Percentiles rank a stretch among this genome's conserved stretches.
Evolutionary conservation across 2,888 invertebrate species (phyloP).

Genomic region (Neocrepidodera transversa): DNA sequence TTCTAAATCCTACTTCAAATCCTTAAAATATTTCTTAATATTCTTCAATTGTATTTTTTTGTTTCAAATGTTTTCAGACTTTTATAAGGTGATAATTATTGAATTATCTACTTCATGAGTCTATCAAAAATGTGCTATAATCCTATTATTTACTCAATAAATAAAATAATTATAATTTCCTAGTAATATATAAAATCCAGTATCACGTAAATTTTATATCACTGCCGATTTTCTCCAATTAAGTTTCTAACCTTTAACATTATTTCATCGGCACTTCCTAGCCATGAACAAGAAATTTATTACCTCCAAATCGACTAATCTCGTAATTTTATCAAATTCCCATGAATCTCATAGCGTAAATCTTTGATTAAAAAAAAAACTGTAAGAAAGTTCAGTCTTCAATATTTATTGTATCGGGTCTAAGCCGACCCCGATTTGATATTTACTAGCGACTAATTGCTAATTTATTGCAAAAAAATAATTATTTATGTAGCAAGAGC

Average conservation of each 20-base stretch:
- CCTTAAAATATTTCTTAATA: no score
- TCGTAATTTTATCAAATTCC: conserved; percentile 32
- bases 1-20: no score
- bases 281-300: conserved; percentile 20
- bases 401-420: conserved; percentile 22
- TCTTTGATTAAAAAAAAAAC: conserved; percentile 25
- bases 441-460: conserved; percentile 27
- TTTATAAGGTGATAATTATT: no score
- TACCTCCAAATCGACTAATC: conserved; percentile 30
- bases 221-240: not conserved
- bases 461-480: conserved; percentile 2
- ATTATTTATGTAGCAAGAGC: no score
- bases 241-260: not conserved
- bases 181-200: not conserved
- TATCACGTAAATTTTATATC: not conserved
- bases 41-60: no score
- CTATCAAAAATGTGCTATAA: no score
- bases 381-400: conserved; percentile 22
- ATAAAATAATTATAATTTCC: no score
- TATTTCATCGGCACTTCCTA: conserved; percentile 8
- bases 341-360: conserved; percentile 26
- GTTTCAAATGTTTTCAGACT: no score
- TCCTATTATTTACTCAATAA: no score
- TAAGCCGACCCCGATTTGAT: conserved; percentile 38
- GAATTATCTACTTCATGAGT: no score